Conservation (phyloP, 2,113 vertebrate genomes). For the Dasyornis broadbenti region DNA sequence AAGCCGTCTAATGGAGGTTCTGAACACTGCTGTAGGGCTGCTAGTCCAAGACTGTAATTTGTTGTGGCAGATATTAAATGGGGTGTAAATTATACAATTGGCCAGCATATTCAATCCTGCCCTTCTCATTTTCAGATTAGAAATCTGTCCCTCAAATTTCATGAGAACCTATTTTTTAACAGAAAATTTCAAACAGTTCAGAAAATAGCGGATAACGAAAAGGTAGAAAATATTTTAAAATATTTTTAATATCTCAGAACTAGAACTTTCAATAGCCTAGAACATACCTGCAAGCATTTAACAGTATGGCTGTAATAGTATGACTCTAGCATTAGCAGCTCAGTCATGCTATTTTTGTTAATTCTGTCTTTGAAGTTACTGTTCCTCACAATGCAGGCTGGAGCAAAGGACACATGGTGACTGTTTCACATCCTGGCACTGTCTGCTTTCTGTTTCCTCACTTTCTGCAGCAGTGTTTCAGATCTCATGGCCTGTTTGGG, state of each 20-base stretch:
- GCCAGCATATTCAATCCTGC: background rate
- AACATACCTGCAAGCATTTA: background rate
- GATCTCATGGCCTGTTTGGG: background rate
- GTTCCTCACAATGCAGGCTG: background rate
- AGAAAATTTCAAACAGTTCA: background rate
- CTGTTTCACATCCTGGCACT: background rate
- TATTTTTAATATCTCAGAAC: background rate
- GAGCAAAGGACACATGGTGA: background rate
- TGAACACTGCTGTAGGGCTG: background rate
- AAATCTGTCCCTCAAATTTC: background rate
- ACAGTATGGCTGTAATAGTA: background rate
- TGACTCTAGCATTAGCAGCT: background rate
- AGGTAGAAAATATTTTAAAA: background rate
- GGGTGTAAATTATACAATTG: background rate
- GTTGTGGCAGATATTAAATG: slow-evolving; percentile 1
- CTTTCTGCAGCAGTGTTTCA: background rate
- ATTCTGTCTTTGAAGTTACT: background rate
- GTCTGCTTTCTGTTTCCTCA: background rate
- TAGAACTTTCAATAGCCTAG: background rate
- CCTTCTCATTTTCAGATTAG: background rate
- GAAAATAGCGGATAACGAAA: background rate
- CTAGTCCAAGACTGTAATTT: background rate
- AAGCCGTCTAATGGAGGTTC: background rate
- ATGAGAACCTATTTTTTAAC: background rate
- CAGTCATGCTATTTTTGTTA: background rate